phyloP scores from a whole-genome alignment of 2,888 invertebrate genomes.

The Acrobasis suavella region DNA sequence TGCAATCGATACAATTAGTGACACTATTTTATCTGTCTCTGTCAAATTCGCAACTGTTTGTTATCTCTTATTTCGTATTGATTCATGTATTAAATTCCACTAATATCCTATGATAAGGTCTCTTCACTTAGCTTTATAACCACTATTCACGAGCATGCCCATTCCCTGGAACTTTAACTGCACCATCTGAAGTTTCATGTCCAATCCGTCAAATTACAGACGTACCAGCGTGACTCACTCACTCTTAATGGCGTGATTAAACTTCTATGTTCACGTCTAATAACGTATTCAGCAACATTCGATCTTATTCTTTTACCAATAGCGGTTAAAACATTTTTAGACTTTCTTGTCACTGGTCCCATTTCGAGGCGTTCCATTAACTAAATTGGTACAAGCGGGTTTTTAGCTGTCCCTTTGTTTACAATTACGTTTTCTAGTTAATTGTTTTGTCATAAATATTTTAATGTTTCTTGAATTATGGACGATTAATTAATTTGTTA shows the following conservation, averaged over 20 bases:
- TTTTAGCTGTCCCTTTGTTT: slow-evolving; percentile 33
- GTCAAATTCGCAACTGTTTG: too few species aligned
- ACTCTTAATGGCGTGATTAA: slow-evolving; percentile 33
- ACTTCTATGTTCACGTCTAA: slow-evolving; percentile 21
- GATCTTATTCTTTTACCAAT: background rate
- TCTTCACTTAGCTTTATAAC: slow-evolving; percentile 4
- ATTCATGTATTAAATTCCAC: background rate
- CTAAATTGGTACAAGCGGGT: slow-evolving; percentile 44
- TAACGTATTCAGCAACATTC: slow-evolving; percentile 7
- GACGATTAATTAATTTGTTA: background rate
- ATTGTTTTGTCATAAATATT: slow-evolving; percentile 2
- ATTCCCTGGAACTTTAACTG: slow-evolving; percentile 8
- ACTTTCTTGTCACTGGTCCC: slow-evolving; percentile 28
- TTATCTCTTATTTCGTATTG: background rate
- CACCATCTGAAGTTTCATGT: slow-evolving; percentile 17
- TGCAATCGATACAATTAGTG: too few species aligned
- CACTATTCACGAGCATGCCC: background rate
- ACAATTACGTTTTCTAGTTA: slow-evolving; percentile 18
- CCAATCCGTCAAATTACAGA: slow-evolving; percentile 21
- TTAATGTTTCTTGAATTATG: background rate
- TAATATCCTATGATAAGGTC: background rate
- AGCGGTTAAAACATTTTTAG: slow-evolving; percentile 1
- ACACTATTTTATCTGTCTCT: too few species aligned
- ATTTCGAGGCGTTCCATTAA: slow-evolving; percentile 42
- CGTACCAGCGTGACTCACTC: slow-evolving; percentile 21